A percentile compares a stretch with the other conserved stretches of the same genome.
Conservation (phyloP, 2,113 vertebrate genomes). For the Beaufortia kweichowensis region DNA sequence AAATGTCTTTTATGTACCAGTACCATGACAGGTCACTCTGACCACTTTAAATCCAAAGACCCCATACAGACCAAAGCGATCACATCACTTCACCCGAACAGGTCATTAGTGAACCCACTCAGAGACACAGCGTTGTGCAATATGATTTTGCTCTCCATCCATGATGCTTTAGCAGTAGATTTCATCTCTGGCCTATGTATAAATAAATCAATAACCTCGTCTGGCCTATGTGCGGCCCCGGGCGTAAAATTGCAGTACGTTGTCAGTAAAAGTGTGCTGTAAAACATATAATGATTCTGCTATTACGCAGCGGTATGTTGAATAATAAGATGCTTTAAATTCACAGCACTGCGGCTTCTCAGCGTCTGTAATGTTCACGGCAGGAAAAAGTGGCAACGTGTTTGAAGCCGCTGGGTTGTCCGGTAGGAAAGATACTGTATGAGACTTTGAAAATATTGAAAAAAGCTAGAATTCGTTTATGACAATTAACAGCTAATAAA, state of each 20-base stretch:
- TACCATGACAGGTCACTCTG: not conserved
- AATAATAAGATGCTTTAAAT: constrained; percentile 40
- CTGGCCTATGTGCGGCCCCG: constrained; percentile 18
- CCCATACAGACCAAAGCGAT: not conserved
- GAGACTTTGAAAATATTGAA: not conserved
- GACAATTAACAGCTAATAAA: constrained; percentile 32
- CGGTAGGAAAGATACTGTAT: not conserved
- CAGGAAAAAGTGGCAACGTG: not conserved
- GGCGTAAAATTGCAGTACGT: constrained; percentile 12
- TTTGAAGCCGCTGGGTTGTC: constrained; percentile 16
- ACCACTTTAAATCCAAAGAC: not conserved
- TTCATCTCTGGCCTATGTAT: constrained; percentile 18
- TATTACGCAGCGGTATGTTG: constrained; percentile 22
- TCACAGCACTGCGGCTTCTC: not conserved
- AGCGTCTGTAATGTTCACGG: constrained; percentile 10
- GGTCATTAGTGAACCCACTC: constrained; percentile 11
- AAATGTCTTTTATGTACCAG: not conserved
- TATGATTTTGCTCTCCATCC: constrained; percentile 9
- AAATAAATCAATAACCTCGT: constrained; percentile 18
- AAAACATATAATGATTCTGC: constrained; percentile 34
- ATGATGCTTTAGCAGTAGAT: constrained; percentile 6
- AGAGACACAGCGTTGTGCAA: constrained; percentile 19
- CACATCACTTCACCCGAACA: not conserved
- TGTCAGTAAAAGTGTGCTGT: constrained; percentile 22
- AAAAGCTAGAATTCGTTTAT: not conserved